phyloP scores from a whole-genome alignment of 37 sponge, comb jelly and placozoan species.

The Spongia lamella region DNA sequence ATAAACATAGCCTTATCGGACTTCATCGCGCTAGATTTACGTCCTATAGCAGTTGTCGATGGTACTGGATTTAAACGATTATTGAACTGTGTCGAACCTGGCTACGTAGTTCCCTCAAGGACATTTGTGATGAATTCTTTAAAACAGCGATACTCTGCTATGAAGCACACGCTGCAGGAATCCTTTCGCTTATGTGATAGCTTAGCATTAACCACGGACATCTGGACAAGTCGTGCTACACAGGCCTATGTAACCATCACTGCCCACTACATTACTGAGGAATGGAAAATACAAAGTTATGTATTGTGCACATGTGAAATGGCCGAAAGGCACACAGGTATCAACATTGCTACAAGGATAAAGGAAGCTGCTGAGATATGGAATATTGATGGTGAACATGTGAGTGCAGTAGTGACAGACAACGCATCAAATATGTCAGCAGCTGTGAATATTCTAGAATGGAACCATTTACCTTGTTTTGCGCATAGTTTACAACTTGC shows the following conservation, averaged over 20 bases:
- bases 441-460: conserved; percentile 4
- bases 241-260: conserved; percentile 26
- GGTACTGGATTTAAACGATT: too few relatives aligned
- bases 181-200: neutral
- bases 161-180: conserved; percentile 9
- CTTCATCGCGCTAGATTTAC: too few relatives aligned
- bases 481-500: conserved; percentile 15
- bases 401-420: too few relatives aligned
- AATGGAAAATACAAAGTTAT: conserved; percentile 10
- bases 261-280: conserved; percentile 22
- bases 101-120: too few relatives aligned
- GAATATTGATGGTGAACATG: conserved; percentile 2
- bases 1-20: too few relatives aligned
- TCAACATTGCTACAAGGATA: conserved; percentile 27
- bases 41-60: too few relatives aligned
- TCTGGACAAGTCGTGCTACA: conserved; percentile 32
- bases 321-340: conserved; percentile 27
- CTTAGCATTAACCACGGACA: conserved; percentile 15
- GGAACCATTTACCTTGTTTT: conserved; percentile 8
- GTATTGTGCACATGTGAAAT: conserved; percentile 28
- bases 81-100: too few relatives aligned
- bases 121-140: too few relatives aligned
- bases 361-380: neutral
- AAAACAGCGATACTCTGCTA: neutral
- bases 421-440: too few relatives aligned